Conservation (phyloP, 1,140 invertebrate species). For the Pomphorhynchus laevis region DNA sequence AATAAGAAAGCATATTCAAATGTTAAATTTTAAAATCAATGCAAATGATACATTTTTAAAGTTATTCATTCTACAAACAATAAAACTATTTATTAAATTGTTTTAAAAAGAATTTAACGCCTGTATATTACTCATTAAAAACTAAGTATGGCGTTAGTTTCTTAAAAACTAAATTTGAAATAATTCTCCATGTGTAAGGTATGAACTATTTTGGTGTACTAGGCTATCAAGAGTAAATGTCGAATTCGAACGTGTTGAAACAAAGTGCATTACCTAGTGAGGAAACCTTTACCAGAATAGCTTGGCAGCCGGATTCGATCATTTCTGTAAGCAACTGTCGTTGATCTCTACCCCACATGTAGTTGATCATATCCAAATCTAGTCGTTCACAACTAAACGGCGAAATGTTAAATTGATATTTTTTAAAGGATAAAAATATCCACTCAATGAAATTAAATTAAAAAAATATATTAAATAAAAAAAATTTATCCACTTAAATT, state of each 20-base stretch:
- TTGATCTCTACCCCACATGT: constrained; percentile 63
- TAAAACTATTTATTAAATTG: too few relatives aligned
- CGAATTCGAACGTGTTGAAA: background rate
- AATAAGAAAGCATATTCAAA: too few relatives aligned
- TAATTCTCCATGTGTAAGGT: background rate
- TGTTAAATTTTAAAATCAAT: too few relatives aligned
- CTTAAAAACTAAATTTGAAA: too few relatives aligned
- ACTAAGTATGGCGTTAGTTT: too few relatives aligned
- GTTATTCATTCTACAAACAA: too few relatives aligned
- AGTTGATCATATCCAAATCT: constrained; percentile 46
- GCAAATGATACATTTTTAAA: too few relatives aligned
- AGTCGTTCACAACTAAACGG: constrained; percentile 42
- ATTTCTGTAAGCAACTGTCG: constrained; percentile 70
- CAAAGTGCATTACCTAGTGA: constrained; percentile 30
- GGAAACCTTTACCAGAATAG: constrained; percentile 80
- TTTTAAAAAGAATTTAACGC: too few relatives aligned
- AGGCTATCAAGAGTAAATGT: background rate
- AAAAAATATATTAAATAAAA: background rate
- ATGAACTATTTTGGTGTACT: background rate
- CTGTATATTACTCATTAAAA: too few relatives aligned
- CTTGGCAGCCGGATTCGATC: constrained; percentile 55
- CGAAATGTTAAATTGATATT: constrained; percentile 7
- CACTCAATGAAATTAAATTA: too few relatives aligned
- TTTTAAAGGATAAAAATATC: constrained; percentile 12
- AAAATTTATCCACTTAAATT: too few relatives aligned